Percentiles rank a stretch among this genome's conserved stretches.
Conservation (phyloP, 2,888 invertebrate species). For the Rhagonycha fulva region DNA sequence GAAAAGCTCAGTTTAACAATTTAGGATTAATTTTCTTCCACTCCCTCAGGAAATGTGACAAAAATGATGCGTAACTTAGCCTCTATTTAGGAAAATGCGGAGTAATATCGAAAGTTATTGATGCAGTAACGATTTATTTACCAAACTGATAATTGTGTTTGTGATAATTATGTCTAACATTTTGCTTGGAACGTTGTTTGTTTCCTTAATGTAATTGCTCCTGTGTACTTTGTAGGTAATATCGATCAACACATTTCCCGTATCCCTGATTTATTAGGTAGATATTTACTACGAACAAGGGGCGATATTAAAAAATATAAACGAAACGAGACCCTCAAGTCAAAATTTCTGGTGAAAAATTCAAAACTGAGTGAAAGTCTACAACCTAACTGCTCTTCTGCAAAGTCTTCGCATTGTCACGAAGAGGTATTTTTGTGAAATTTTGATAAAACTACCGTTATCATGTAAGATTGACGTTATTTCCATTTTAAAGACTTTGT, state of each 20-base stretch:
- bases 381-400: background rate
- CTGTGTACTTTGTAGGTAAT: background rate
- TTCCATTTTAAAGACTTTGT: background rate
- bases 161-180: constrained; percentile 1
- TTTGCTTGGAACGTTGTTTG: background rate
- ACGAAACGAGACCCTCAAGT: background rate
- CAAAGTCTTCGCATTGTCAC: background rate
- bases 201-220: background rate
- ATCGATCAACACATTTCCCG: background rate
- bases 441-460: background rate
- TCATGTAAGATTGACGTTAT: background rate
- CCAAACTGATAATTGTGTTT: constrained; percentile 1
- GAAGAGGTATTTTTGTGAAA: background rate
- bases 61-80: background rate
- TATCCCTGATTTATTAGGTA: background rate
- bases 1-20: background rate
- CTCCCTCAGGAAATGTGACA: background rate
- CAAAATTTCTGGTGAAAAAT: background rate
- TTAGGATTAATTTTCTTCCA: background rate
- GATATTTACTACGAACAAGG: background rate
- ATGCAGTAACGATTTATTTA: background rate
- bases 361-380: background rate
- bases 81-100: background rate
- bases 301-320: background rate
- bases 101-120: background rate